Percentiles rank a stretch among this genome's conserved stretches.
These are phyloP conservation scores for Falco cherrug DNA, from an alignment of 2,797 vertebrate genomes.

Conservation along the genomic window DNA sequence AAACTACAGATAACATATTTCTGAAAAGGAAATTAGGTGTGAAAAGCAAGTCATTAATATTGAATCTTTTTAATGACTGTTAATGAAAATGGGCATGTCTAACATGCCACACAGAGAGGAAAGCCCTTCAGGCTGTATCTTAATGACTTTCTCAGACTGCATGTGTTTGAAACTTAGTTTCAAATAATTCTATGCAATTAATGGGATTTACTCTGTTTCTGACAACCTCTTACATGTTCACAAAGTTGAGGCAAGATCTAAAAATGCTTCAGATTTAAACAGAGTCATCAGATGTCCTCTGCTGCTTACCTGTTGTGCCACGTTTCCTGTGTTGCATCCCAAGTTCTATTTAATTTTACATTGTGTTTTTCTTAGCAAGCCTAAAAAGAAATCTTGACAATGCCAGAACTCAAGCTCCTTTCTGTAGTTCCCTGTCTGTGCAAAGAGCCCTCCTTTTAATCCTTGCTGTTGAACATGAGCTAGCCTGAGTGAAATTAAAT, in stretches of 20 bases:
- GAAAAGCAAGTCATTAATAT: constrained; percentile 14
- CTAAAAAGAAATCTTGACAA: background rate
- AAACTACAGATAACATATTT: background rate
- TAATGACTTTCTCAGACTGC: background rate
- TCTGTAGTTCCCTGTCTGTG: background rate
- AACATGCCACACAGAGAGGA: background rate
- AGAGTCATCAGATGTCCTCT: background rate
- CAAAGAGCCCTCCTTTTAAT: background rate
- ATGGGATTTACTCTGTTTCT: background rate
- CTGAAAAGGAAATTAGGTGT: constrained; percentile 21
- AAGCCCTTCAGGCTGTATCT: background rate
- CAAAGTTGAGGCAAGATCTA: background rate
- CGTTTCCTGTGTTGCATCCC: background rate
- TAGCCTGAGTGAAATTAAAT: background rate
- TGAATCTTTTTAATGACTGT: background rate
- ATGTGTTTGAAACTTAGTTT: background rate
- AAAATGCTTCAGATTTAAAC: background rate
- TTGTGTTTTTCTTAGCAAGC: background rate
- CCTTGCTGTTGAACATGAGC: background rate
- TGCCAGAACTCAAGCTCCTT: background rate
- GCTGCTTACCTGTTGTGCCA: background rate
- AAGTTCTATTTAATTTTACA: background rate
- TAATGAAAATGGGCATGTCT: constrained; percentile 29
- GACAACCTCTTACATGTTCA: background rate
- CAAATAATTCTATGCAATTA: background rate